Base-by-base conservation (phyloP, 2,797 vertebrate genomes). In the Anisognathus igniventris region DNA sequence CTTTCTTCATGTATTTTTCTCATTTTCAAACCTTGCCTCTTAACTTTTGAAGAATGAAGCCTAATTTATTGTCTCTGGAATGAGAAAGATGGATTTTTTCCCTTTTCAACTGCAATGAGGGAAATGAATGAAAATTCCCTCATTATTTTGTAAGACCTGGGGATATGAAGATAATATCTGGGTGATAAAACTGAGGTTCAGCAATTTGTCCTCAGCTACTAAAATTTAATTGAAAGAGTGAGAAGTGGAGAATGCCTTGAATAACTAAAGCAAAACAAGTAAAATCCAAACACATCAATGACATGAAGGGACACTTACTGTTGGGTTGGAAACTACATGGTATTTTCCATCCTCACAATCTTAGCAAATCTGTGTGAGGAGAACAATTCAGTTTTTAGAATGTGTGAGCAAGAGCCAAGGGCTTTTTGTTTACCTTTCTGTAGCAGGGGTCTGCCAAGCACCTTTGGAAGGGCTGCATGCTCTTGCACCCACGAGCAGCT, bases 131-230 rank as follows among this genome's bases (percentile, higher is more conserved):
- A 73, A 74, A 75, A 72, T 45, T 72, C 56, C 45, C 17, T 71
- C 8, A 2, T 39, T 71, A 62, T 75, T 86, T 78, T 68, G 7
- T 68, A 74, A 68, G 31, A 67, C 72, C 50, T 2, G 19, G 28
- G 86, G 91, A 71, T 86, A 79, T 11, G 25, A 83, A 88, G 82
- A 91, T 93, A 91, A 37, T 66, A 90, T 79, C 90, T 92, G 60
- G 10, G 19, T 85, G 71, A 65, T 92, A 92, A 91, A 91, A 79
- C 23, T 66, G 77, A 91, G 81, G 64, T 71, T 91, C 57, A 73
- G 56, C 68, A 94, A 86, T 94, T 93, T 92, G 87, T 87, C 47
- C 40, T 87, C 17, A 27, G 44, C 60, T 85, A 33, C 44, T 85
- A 48, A 68, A 73, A 62, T 76, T 76, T 79, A 85, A 66, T 82